Base-by-base conservation (phyloP, 2,797 vertebrate genomes). In the Semaprochilodus insignis region DNA sequence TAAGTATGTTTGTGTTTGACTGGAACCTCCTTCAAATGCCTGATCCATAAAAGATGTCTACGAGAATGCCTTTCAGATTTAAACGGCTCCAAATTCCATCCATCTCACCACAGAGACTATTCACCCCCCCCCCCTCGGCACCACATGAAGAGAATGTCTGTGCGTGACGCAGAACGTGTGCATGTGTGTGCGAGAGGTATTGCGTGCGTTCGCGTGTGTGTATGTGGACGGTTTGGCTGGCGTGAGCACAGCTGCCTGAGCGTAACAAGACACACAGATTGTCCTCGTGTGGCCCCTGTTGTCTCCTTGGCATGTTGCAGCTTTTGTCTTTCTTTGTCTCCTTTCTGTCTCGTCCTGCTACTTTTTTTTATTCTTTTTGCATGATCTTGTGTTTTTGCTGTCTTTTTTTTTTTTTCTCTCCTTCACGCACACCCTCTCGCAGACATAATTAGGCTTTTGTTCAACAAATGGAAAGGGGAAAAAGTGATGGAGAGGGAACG, bases 361-460 rank as follows among this genome's bases (percentile, higher is more conserved):
- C 67, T 48, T 31, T n/a, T 48, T 19, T 63, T 44, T 44, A 6
- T 10, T 17, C 21, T 16, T 16, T 54, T 5, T 21, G 23, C 21
- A 1, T 19, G n/a, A 21, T 59, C 59, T 54, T 54, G 52, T 54
- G 55, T 44, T 60, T 19, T 16, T 19, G n/a, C 19, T n/a, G 21
- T 48, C 51, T 16, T 36, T 67, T 36, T 16, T n/a, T 48, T 11
- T 15, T 4, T 15, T 52, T 6, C 13, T 23, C 31, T 66, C 16
- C 34, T 36, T 36, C 77, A 55, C 3, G 81, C 51, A 76, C 88
- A 34, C 82, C 82, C 81, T 85, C 78, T 88, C 89, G 78, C 77
- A 54, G 74, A 78, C 81, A 86, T 83, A 88, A 79, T 88, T 88
- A 76, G 74, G 80, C 81, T 88, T 86, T 88, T 87, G 85, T 84